These are phyloP conservation scores for Boulengerochromis microlepis DNA, from an alignment of 2,113 vertebrate species.

Conservation along the genomic window DNA sequence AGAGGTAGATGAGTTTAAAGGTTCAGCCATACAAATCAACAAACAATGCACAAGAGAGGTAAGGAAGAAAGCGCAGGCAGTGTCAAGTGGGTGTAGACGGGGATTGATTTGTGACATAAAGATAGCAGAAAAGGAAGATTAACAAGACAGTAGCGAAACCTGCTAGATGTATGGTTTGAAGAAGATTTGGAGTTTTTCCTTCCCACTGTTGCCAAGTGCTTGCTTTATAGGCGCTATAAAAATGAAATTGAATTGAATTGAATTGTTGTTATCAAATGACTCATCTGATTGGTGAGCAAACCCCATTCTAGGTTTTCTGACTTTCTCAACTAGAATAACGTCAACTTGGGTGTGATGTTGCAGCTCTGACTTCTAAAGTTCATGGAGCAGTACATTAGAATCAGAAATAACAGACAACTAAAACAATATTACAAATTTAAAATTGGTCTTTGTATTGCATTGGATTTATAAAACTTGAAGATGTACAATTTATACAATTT, in stretches of 20 bases:
- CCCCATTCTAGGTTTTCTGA: neutral
- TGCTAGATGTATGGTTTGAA: neutral
- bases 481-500: neutral
- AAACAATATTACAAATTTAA: neutral
- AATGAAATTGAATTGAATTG: neutral
- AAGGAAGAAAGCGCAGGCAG: neutral
- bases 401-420: neutral
- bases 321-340: neutral
- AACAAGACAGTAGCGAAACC: neutral
- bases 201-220: neutral
- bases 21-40: neutral
- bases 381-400: rapidly evolving
- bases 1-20: neutral
- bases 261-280: neutral
- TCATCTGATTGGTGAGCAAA: neutral
- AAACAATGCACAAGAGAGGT: neutral
- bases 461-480: neutral
- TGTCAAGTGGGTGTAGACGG: neutral
- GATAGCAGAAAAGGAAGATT: neutral
- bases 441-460: neutral
- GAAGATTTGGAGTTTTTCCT: neutral
- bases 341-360: neutral
- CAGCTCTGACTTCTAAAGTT: neutral
- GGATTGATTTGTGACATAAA: neutral
- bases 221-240: neutral